Evolutionary conservation across 2,888 invertebrate species (phyloP).

Genomic region (Phasia obesa): DNA sequence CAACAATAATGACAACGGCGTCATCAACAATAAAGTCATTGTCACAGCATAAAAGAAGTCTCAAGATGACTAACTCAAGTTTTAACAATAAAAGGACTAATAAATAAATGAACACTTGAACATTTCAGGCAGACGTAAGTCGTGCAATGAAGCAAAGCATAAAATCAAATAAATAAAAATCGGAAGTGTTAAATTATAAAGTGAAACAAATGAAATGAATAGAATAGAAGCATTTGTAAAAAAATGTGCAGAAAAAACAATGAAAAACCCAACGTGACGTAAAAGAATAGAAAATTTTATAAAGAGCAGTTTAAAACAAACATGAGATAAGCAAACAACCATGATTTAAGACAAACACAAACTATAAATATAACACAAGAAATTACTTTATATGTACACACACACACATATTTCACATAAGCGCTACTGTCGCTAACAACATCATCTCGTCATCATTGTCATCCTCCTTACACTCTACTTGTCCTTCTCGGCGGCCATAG

Average conservation of each 20-base stretch:
- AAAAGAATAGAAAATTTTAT: constrained; percentile 31
- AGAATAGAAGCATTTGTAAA: constrained; percentile 33
- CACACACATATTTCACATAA: background rate
- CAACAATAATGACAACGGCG: constrained; percentile 19
- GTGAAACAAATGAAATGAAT: constrained; percentile 20
- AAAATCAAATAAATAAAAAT: constrained; percentile 40
- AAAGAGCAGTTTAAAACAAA: background rate
- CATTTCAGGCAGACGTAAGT: constrained; percentile 51
- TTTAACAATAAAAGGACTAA: constrained; percentile 45
- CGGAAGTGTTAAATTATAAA: constrained; percentile 67
- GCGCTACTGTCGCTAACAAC: constrained; percentile 29
- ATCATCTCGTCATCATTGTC: no score
- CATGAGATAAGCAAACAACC: constrained; percentile 5
- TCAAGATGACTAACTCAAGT: constrained; percentile 52
- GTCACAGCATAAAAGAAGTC: constrained; percentile 15
- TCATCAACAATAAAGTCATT: constrained; percentile 13
- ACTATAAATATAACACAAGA: no score
- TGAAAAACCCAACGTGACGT: constrained; percentile 18
- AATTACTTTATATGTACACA: no score
- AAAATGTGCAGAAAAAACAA: constrained; percentile 48
- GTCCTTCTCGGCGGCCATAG: background rate
- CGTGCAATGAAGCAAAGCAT: constrained; percentile 10
- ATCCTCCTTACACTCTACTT: background rate
- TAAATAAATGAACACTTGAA: constrained; percentile 68
- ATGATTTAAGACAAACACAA: constrained; percentile 42